Percentiles rank a stretch among this genome's conserved stretches.
Evolutionary conservation across 2,797 vertebrate genomes (phyloP).

Genomic region (Aviceda cuculoides): DNA sequence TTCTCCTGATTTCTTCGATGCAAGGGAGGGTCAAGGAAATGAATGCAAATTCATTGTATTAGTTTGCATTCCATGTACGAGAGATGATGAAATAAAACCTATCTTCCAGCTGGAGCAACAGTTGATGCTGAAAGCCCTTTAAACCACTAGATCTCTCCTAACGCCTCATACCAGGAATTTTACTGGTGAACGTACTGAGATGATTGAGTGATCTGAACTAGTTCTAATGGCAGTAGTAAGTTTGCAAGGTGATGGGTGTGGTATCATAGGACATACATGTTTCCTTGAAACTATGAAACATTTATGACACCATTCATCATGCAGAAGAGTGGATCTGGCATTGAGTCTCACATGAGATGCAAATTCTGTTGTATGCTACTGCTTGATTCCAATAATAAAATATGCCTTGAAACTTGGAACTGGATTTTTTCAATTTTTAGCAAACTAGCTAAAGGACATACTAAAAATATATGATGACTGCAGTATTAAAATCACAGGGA

Average conservation of each 20-base stretch:
- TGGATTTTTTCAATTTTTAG: background rate
- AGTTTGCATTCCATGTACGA: background rate
- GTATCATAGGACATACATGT: background rate
- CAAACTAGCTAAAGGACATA: background rate
- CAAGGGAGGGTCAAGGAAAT: background rate
- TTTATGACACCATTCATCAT: background rate
- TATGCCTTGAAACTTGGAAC: background rate
- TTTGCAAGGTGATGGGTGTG: background rate
- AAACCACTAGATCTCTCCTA: background rate
- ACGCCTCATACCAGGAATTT: background rate
- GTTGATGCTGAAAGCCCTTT: background rate
- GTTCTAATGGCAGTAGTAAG: background rate
- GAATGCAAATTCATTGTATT: background rate
- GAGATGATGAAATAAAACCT: background rate
- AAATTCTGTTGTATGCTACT: background rate
- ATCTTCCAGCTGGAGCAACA: background rate
- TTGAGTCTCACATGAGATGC: background rate
- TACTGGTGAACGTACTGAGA: background rate
- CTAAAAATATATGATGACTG: background rate
- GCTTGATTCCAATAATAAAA: background rate
- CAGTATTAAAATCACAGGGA: background rate
- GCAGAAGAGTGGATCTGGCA: background rate
- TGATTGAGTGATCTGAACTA: background rate
- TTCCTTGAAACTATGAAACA: background rate
- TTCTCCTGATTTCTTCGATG: background rate